Base-by-base conservation (phyloP, 2,797 vertebrate genomes). In the Botia kubotai region DNA sequence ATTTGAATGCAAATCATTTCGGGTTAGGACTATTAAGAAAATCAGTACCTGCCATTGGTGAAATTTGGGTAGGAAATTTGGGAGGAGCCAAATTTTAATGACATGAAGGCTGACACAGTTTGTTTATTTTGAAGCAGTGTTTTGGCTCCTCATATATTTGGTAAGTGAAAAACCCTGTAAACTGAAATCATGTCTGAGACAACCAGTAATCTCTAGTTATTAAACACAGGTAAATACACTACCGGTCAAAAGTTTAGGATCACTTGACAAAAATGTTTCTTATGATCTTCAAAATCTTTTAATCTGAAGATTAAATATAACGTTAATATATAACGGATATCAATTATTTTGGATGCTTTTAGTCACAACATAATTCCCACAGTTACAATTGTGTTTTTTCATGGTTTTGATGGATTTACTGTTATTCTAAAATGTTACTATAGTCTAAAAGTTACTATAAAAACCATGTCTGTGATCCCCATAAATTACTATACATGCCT, bases 21-120 rank as follows among this genome's bases (percentile, higher is more conserved):
- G 55, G 33, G 46, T 13, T 2, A 21, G 8, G 67, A 57, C 57
- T 65, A 72, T 82, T 76, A 77, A 46, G 73, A 48, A 76, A 77
- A 76, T 76, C 55, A 80, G 77, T 39, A 53, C 33, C 60, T 66
- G 62, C 23, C 79, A 66, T 36, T 66, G 82, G 66, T 71, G 77
- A 80, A 50, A 67, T 70, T 58, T 75, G 77, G 39, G 55, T 75
- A 13, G 14, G 13, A 36, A 5, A 6, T 4, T 36, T 16, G 63
- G 62, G 48, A 79, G 68, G 50, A 68, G 53, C 14, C 4, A 0
- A 14, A 52, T 74, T 80, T 50, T 39, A 74, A 74, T 58, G 57
- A 72, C 19, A 58, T 33, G 14, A 72, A 19, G 14, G 11, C 43
- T 71, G 23, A 36, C 17, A 21, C 0, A 1, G 13, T 65, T 79